Evolutionary conservation across 2,888 invertebrate species (phyloP).

Genomic region (Polydrusus cervinus): DNA sequence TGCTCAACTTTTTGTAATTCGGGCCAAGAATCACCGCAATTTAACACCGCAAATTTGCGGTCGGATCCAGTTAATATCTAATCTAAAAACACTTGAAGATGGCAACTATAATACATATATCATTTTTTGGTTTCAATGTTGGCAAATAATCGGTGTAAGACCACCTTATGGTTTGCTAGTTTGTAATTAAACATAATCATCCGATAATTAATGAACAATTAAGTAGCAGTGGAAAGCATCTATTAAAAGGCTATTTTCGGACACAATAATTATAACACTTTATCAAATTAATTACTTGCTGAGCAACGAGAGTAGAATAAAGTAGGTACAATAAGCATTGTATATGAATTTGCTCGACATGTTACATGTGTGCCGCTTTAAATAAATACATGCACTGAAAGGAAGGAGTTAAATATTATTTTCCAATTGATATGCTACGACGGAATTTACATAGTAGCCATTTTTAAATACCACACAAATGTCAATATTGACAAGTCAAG

Average conservation of each 20-base stretch:
- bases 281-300: not conserved
- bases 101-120: not conserved
- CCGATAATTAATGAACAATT: constrained; percentile 14
- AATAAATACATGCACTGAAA: no score
- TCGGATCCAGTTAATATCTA: no score
- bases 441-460: no score
- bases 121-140: constrained; percentile 1
- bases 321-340: constrained; percentile 1
- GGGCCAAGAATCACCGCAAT: no score
- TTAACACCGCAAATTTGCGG: no score
- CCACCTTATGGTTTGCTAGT: constrained; percentile 12
- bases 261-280: constrained; percentile 17
- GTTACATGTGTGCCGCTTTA: no score
- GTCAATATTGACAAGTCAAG: no score
- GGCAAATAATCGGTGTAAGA: constrained; percentile 22
- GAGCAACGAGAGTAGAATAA: not conserved
- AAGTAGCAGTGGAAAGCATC: constrained; percentile 19
- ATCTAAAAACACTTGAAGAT: not conserved
- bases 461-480: no score
- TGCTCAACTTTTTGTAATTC: no score
- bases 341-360: not conserved
- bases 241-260: constrained; percentile 15
- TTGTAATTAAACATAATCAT: constrained; percentile 28
- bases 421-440: no score
- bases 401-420: no score